Conservation (phyloP, 2,888 invertebrate genomes). For the Eristalis pertinax region DNA sequence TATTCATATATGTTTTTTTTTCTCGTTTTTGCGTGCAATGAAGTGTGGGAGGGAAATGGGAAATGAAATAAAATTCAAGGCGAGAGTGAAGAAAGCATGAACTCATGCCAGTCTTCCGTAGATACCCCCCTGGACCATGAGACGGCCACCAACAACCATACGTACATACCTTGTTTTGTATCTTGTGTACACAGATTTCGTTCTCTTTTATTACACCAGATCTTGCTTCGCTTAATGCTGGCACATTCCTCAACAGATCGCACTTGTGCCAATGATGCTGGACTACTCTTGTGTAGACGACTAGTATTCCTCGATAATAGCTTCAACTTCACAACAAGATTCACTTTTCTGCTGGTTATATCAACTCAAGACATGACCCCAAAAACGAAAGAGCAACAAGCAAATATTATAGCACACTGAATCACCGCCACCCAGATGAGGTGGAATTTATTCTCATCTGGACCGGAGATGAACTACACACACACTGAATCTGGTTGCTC, state of each 20-base stretch:
- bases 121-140: neutral
- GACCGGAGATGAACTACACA: neutral
- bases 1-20: neutral
- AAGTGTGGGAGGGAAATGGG: neutral
- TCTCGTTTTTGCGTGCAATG: neutral
- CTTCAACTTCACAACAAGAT: slow-evolving; percentile 13
- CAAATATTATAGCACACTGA: slow-evolving; percentile 2
- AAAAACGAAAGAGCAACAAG: slow-evolving; percentile 1
- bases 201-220: slow-evolving; percentile 26
- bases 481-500: neutral
- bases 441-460: neutral
- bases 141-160: neutral
- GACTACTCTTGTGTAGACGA: slow-evolving; percentile 22
- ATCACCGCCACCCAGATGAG: slow-evolving; percentile 21
- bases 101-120: slow-evolving; percentile 16
- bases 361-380: slow-evolving; percentile 31
- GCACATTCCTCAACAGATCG: slow-evolving; percentile 46
- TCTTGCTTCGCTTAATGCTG: slow-evolving; percentile 20
- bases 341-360: slow-evolving; percentile 12
- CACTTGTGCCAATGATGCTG: slow-evolving; percentile 9
- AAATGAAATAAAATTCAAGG: slow-evolving; percentile 33
- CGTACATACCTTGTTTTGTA: slow-evolving; percentile 35
- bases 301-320: slow-evolving; percentile 17
- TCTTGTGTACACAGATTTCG: slow-evolving; percentile 4
- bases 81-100: slow-evolving; percentile 32